Evolutionary conservation across 2,113 vertebrate species (phyloP).

Genomic region (Hippocampus mohnikei): DNA sequence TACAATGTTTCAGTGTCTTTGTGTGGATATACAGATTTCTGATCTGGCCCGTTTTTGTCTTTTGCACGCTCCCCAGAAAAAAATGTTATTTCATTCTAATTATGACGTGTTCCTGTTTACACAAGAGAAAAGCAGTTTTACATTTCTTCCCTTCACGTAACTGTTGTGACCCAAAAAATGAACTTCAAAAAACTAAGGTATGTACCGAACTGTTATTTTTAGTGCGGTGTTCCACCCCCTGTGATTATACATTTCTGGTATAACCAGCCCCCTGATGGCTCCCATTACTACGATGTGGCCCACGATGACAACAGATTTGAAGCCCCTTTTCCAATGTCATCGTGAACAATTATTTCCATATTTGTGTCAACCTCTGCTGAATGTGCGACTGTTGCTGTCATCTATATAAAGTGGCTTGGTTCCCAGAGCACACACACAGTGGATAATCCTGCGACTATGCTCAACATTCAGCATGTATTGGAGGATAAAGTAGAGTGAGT

Average conservation of each 20-base stretch:
- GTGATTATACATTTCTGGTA: too few relatives aligned
- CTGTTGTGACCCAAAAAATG: neutral
- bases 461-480: slow-evolving; percentile 13
- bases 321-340: neutral
- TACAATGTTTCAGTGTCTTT: neutral
- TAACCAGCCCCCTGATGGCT: neutral
- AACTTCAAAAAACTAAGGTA: too few relatives aligned
- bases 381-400: neutral
- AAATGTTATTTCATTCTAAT: too few relatives aligned
- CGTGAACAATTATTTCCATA: neutral
- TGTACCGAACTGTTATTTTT: too few relatives aligned
- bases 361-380: neutral
- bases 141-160: neutral
- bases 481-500: neutral
- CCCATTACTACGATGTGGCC: neutral
- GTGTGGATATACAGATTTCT: neutral
- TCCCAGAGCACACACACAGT: slow-evolving; percentile 24
- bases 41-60: neutral
- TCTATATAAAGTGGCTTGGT: slow-evolving; percentile 16
- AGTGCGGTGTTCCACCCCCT: too few relatives aligned
- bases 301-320: neutral
- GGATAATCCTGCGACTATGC: slow-evolving; percentile 36
- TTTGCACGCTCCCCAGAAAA: too few relatives aligned
- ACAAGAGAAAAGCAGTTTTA: too few relatives aligned
- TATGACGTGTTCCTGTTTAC: too few relatives aligned